Percentiles rank a stretch among this genome's conserved stretches.
Conservation (phyloP, 2,888 invertebrate genomes). For the Zele albiditarsus region DNA sequence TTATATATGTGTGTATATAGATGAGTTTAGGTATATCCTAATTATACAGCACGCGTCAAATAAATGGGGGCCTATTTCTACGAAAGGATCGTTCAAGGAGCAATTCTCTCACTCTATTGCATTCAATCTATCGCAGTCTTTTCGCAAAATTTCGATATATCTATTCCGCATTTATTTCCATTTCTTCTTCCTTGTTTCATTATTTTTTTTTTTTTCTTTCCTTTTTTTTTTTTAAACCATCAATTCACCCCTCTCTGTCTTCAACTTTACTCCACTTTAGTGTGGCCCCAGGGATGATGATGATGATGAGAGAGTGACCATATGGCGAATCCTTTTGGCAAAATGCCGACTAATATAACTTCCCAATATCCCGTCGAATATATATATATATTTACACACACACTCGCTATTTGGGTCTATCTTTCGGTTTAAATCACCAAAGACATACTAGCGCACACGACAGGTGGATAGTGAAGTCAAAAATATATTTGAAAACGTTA, state of each 20-base stretch:
- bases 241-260: slow-evolving; percentile 18
- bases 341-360: slow-evolving; percentile 11
- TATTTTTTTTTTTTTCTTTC: too few relatives aligned
- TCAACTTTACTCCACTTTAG: background rate
- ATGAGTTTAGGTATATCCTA: slow-evolving; percentile 52
- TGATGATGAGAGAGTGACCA: slow-evolving; percentile 59
- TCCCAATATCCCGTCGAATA: background rate
- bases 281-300: background rate
- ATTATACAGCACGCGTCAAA: slow-evolving; percentile 70
- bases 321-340: slow-evolving; percentile 70
- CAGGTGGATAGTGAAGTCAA: slow-evolving; percentile 47
- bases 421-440: slow-evolving; percentile 55
- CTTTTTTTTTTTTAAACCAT: background rate
- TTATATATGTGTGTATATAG: background rate
- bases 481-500: slow-evolving; percentile 10
- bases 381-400: background rate
- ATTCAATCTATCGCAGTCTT: slow-evolving; percentile 45
- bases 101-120: background rate
- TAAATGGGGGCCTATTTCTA: slow-evolving; percentile 64
- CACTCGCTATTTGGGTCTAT: background rate
- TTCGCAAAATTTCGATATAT: background rate
- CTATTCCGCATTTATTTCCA: background rate
- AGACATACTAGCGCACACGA: slow-evolving; percentile 54
- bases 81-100: slow-evolving; percentile 51
- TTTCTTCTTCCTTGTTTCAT: too few relatives aligned